These are phyloP conservation scores for Acanthosoma haemorrhoidale DNA, from an alignment of 2,888 invertebrate species.

Conservation along the genomic window DNA sequence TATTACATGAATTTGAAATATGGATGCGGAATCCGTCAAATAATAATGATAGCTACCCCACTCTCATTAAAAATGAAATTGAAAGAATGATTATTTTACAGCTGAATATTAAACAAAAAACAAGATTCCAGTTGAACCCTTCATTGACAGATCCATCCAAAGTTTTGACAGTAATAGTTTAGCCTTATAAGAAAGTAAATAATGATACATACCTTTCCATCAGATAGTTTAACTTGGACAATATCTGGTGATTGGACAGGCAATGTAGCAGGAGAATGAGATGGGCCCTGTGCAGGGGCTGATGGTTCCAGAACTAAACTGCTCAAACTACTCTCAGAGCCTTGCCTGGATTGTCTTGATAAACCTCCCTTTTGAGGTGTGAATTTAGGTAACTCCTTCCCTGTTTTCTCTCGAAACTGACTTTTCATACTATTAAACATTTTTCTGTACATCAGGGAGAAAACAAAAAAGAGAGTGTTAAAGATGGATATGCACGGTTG, in stretches of 20 bases:
- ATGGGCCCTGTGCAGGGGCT: conserved; percentile 24
- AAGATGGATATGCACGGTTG: background rate
- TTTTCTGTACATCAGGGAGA: conserved; percentile 43
- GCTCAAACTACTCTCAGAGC: conserved; percentile 49
- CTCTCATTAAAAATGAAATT: no score
- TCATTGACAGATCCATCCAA: no score
- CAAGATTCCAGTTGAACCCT: no score
- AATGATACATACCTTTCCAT: conserved; percentile 44
- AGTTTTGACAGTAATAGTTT: no score
- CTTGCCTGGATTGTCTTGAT: conserved; percentile 49
- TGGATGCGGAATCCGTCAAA: no score
- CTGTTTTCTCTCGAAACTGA: conserved; percentile 84
- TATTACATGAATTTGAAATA: no score
- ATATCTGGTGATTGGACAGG: conserved; percentile 29
- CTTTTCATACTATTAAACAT: conserved; percentile 87
- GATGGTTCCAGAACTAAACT: conserved; percentile 46
- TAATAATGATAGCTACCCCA: no score
- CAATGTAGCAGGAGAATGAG: conserved; percentile 19
- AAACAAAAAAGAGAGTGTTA: background rate
- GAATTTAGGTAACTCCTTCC: conserved; percentile 63
- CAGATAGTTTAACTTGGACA: conserved; percentile 44
- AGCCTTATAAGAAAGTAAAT: no score
- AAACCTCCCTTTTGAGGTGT: conserved; percentile 53
- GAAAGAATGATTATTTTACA: no score
- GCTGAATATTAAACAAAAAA: no score